phyloP scores from a whole-genome alignment of 2,797 vertebrate genomes.

The Sebastes hopkinsi region DNA sequence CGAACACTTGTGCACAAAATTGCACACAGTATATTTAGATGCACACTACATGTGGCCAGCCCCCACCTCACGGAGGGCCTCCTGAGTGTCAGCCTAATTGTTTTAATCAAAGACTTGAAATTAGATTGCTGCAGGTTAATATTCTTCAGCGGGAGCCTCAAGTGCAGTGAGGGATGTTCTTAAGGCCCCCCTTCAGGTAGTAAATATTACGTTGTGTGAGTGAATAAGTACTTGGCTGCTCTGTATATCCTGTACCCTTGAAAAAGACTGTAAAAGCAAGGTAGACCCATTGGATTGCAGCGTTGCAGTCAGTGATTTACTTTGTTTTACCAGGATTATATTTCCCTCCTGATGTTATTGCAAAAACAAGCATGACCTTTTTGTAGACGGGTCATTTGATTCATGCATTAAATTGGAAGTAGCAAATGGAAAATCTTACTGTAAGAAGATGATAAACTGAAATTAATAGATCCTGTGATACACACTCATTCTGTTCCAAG shows the following conservation, averaged over 20 bases:
- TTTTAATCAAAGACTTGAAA: constrained; percentile 11
- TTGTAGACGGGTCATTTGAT: not conserved
- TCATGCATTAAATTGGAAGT: not conserved
- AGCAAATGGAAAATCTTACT: constrained; percentile 16
- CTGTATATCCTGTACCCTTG: constrained; percentile 9
- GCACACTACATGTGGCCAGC: not conserved
- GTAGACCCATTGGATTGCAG: not conserved
- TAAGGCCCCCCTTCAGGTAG: not conserved
- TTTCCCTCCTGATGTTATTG: constrained; percentile 7
- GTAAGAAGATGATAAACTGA: not conserved
- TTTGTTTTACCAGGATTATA: constrained; percentile 9
- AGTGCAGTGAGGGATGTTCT: not conserved
- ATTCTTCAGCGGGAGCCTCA: constrained; percentile 16
- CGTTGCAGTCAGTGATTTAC: constrained; percentile 2
- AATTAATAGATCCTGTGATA: not conserved
- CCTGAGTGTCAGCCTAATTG: not conserved
- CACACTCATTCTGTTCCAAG: not conserved
- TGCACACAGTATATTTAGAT: not conserved
- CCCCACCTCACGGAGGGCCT: not conserved
- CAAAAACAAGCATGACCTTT: not conserved
- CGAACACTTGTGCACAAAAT: not conserved
- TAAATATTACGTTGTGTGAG: constrained; percentile 26
- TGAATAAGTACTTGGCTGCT: constrained; percentile 1
- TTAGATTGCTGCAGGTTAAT: constrained; percentile 29
- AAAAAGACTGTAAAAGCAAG: constrained; percentile 17